phyloP scores from a whole-genome alignment of 2,113 vertebrate genomes.

The Boleophthalmus pectinirostris region DNA sequence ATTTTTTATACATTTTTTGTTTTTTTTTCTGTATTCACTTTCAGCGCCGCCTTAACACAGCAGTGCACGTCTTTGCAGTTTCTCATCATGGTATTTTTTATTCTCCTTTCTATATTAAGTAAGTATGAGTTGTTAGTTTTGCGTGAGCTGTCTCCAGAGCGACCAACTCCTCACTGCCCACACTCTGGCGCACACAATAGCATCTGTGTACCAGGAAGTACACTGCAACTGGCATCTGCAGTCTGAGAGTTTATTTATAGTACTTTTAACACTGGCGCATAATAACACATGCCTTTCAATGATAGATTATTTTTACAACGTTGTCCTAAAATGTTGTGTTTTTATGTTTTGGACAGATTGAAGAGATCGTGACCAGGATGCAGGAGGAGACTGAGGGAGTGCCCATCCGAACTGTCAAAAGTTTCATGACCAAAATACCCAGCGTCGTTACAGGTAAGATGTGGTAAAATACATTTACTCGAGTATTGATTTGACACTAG shows the following conservation, averaged over 20 bases:
- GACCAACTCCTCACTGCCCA: constrained; percentile 63
- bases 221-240: constrained; percentile 7
- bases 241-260: background rate
- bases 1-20: too few species aligned
- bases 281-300: background rate
- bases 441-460: constrained; percentile 94
- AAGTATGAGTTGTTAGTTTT: constrained; percentile 28
- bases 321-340: background rate
- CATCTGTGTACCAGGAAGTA: constrained; percentile 48
- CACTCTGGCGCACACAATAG: constrained; percentile 56
- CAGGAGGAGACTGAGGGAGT: constrained; percentile 95
- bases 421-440: constrained; percentile 98
- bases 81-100: background rate
- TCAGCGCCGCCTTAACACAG: background rate
- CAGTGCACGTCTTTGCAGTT: background rate
- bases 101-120: constrained; percentile 61
- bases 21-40: background rate
- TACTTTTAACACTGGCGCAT: background rate
- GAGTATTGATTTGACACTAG: too few species aligned
- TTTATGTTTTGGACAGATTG: constrained; percentile 81
- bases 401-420: constrained; percentile 96
- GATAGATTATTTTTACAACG: background rate
- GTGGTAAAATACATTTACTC: too few species aligned
- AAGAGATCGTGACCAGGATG: constrained; percentile 91
- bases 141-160: constrained; percentile 61